Conservation (phyloP, 2,888 invertebrate genomes). For the Periphyllus acericola region DNA sequence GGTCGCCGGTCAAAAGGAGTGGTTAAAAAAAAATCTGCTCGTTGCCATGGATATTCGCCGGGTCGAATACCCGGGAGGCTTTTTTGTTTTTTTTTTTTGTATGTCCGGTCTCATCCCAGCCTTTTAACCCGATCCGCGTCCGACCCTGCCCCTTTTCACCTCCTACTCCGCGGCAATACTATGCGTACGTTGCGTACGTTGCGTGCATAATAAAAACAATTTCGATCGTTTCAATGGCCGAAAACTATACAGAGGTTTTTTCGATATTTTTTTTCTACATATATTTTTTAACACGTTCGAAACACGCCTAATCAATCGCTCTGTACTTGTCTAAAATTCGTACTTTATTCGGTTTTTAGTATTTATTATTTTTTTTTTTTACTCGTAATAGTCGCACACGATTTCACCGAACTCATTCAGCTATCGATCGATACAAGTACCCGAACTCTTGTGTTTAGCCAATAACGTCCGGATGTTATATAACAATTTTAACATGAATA, state of each 20-base stretch:
- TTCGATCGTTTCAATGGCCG: constrained; percentile 47
- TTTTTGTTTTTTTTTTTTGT: constrained; percentile 28
- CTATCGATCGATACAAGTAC: neutral
- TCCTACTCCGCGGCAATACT: neutral
- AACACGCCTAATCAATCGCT: constrained; percentile 55
- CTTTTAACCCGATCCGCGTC: constrained; percentile 47
- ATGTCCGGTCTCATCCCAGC: constrained; percentile 53
- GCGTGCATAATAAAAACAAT: constrained; percentile 42
- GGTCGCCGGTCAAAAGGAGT: constrained; percentile 56
- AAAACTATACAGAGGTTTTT: constrained; percentile 32
- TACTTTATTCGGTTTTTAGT: constrained; percentile 13
- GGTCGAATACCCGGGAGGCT: constrained; percentile 50
- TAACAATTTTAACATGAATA: neutral
- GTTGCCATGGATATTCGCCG: constrained; percentile 60
- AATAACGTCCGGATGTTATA: neutral
- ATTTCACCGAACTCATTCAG: neutral
- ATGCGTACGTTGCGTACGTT: constrained; percentile 27
- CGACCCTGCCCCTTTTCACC: neutral
- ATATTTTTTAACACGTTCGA: constrained; percentile 15
- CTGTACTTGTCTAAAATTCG: constrained; percentile 32
- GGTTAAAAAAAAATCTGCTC: constrained; percentile 58
- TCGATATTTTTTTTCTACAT: neutral
- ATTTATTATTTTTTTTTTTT: neutral
- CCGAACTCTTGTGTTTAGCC: neutral
- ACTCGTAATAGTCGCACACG: neutral